Evolutionary conservation across 2,888 invertebrate genomes (phyloP).

Genomic region (Synanthedon formicaeformis): DNA sequence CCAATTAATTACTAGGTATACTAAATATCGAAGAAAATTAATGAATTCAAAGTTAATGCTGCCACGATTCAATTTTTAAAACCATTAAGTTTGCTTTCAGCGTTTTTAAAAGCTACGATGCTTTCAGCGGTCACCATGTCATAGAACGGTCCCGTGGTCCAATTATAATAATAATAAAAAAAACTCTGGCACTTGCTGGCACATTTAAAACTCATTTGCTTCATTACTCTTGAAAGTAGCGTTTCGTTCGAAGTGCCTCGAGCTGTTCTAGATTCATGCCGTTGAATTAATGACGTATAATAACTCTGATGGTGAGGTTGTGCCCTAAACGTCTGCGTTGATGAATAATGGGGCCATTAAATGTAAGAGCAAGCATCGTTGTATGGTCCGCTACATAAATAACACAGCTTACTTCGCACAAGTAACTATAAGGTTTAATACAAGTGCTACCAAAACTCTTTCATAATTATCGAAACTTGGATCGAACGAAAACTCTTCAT

Average conservation of each 20-base stretch:
- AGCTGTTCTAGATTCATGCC: conserved; percentile 29
- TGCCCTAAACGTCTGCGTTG: conserved; percentile 19
- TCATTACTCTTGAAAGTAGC: conserved; percentile 36
- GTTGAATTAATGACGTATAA: conserved; percentile 43
- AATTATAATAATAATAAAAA: neutral
- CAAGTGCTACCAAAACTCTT: too few species aligned
- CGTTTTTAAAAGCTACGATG: too few species aligned
- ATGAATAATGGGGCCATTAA: conserved; percentile 27
- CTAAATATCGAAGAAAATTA: too few species aligned
- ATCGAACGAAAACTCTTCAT: too few species aligned
- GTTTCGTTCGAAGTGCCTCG: conserved; percentile 33
- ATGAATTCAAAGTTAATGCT: too few species aligned
- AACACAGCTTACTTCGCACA: neutral
- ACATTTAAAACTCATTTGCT: conserved; percentile 25
- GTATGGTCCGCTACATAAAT: neutral
- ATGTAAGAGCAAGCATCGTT: conserved; percentile 13
- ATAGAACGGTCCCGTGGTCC: neutral
- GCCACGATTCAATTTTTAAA: too few species aligned
- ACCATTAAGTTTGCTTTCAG: too few species aligned
- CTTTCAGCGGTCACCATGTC: too few species aligned
- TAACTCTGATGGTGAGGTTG: conserved; percentile 30
- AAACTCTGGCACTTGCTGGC: conserved; percentile 1
- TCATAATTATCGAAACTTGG: too few species aligned
- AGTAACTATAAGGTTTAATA: too few species aligned
- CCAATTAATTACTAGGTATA: too few species aligned